Evolutionary conservation across 2,113 vertebrate genomes (phyloP), one percentile per base, ranked within the genome.

Genomic region (Dromiciops gliroides): DNA sequence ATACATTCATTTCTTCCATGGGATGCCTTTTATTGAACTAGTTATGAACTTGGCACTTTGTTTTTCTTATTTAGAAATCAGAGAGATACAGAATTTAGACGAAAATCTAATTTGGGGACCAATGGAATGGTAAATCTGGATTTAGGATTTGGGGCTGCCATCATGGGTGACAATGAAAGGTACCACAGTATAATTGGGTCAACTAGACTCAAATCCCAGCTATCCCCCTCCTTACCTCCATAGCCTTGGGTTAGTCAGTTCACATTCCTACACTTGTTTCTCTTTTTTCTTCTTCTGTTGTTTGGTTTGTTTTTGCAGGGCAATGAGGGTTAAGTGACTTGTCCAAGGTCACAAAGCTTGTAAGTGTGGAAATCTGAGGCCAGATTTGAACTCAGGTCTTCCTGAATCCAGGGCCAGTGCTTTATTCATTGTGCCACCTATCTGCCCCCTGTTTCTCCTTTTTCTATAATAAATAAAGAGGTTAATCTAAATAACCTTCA

Each of bases 1-100:
- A 97, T 91, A 91, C 93, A 95, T 51, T 95, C 26, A 0, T 96
- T 97, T 94, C 91, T 92, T 92, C 92, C 51, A 44, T 94, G 51
- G 8, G 90, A 47, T 94, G 91, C 22, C 75, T 97, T 96, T 95
- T 96, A 94, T 92, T 92, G 88, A 96, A 56, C 89, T 93, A n/a
- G 67, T 96, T 96, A 89, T 44, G 93, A 97, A 93, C 51, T 94
- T 60, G 25, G 89, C 28, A 3, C 16, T 24, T 95, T 93, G 94
- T 44, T 93, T 91, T 95, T 14, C 89, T 31, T 51, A 94, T 96
- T 96, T 91, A n/a, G 88, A 95, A 94, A 22, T 89, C 91, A 90
- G 44, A 52, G 93, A 47, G 89, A 51, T 95, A 56, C 88, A 0
- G 37, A 90, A 60, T 5, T 31, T 37, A 3, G 7, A 26, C 19